A percentile compares a stretch with the other conserved stretches of the same genome.
Conservation (phyloP, 2,888 invertebrate genomes). For the Bellardia pandia region DNA sequence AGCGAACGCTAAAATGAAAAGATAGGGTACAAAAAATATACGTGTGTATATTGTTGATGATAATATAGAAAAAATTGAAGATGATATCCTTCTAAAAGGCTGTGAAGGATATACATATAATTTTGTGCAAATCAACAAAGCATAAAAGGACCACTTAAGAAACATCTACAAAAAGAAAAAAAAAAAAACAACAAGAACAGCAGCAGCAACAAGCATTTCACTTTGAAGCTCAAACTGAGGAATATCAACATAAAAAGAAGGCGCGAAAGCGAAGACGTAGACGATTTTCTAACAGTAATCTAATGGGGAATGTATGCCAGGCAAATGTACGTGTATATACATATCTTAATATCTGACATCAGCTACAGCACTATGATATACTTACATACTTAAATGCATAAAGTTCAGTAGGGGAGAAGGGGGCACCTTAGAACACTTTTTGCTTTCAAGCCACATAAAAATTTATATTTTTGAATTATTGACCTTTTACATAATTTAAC, state of each 20-base stretch:
- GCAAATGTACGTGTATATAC: not conserved
- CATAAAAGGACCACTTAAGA: constrained; percentile 82
- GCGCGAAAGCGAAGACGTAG: constrained; percentile 68
- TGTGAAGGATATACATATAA: constrained; percentile 66
- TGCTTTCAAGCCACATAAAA: too few relatives aligned
- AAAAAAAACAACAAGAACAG: constrained; percentile 9
- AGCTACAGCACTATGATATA: too few relatives aligned
- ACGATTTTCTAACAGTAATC: constrained; percentile 47
- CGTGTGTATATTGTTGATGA: constrained; percentile 31
- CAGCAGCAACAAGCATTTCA: constrained; percentile 69
- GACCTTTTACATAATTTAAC: too few relatives aligned
- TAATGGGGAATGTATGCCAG: constrained; percentile 40
- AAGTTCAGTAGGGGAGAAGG: too few relatives aligned
- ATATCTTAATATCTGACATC: not conserved
- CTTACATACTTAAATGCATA: too few relatives aligned
- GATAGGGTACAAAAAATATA: constrained; percentile 15
- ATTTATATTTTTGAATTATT: too few relatives aligned
- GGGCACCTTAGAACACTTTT: too few relatives aligned
- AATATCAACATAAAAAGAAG: constrained; percentile 54
- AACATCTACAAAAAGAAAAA: constrained; percentile 41
- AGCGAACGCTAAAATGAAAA: constrained; percentile 59
- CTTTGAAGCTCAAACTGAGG: constrained; percentile 78
- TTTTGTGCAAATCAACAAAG: constrained; percentile 80
- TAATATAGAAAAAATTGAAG: constrained; percentile 65
- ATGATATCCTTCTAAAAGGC: constrained; percentile 72